Conservation (phyloP, 1,140 invertebrate genomes). For the Oryctes rhinoceros region DNA sequence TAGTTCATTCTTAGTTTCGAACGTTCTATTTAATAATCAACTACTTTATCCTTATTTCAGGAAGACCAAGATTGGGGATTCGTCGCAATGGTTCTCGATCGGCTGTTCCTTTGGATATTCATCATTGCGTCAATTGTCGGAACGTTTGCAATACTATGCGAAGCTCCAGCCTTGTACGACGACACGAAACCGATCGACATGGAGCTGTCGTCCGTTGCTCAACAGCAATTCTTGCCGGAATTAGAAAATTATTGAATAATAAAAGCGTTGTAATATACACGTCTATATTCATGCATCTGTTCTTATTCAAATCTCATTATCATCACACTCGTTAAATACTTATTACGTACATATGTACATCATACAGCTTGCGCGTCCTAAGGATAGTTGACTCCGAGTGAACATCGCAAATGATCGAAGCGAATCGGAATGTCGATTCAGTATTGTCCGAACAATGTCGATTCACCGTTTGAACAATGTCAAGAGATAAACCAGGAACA, state of each 20-base stretch:
- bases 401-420: no score
- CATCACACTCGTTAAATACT: not conserved
- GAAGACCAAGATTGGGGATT: constrained; percentile 99
- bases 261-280: not conserved
- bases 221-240: constrained; percentile 75
- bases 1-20: no score
- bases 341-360: constrained; percentile 2
- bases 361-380: not conserved
- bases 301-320: constrained; percentile 17
- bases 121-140: constrained; percentile 89
- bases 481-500: no score
- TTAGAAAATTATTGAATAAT: constrained; percentile 54
- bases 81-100: constrained; percentile 98
- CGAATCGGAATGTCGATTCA: no score
- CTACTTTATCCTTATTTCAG: constrained; percentile 63
- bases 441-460: no score
- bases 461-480: no score
- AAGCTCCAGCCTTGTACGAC: constrained; percentile 90
- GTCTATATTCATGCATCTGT: not conserved
- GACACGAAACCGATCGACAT: constrained; percentile 90
- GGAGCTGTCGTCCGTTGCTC: constrained; percentile 82
- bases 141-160: constrained; percentile 85
- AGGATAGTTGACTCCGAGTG: no score
- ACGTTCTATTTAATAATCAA: no score
- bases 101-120: constrained; percentile 97